phyloP scores from a whole-genome alignment of 2,888 invertebrate genomes.

The Protodeltote pygarga region DNA sequence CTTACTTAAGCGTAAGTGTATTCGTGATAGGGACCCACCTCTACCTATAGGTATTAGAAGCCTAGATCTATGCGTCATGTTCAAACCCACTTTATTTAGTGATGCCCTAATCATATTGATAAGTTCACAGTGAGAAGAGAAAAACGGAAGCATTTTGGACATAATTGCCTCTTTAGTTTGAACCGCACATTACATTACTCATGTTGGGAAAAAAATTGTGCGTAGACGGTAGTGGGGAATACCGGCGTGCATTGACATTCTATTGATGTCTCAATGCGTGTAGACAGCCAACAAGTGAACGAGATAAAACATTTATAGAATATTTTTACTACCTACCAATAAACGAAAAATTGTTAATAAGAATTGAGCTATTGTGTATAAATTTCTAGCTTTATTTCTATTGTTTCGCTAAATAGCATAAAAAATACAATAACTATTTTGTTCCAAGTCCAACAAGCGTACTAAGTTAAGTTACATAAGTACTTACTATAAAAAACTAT shows the following conservation, averaged over 20 bases:
- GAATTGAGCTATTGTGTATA: too few relatives aligned
- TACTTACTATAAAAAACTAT: too few relatives aligned
- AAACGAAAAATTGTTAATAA: conserved; percentile 5
- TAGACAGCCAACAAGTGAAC: conserved; percentile 26
- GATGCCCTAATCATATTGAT: conserved; percentile 14
- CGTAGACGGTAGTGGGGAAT: conserved; percentile 64
- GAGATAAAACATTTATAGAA: conserved; percentile 35
- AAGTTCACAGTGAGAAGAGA: conserved; percentile 4
- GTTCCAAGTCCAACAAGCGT: too few relatives aligned
- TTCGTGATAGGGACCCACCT: too few relatives aligned
- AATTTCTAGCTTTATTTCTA: too few relatives aligned
- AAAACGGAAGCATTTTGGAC: conserved; percentile 34
- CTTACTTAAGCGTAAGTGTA: too few relatives aligned
- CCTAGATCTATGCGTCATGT: too few relatives aligned
- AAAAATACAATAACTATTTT: too few relatives aligned
- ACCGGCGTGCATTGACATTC: conserved; percentile 73
- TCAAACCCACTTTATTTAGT: too few relatives aligned
- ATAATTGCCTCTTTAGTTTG: conserved; percentile 19
- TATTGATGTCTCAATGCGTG: conserved; percentile 48
- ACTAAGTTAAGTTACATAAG: too few relatives aligned
- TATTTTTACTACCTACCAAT: conserved; percentile 26
- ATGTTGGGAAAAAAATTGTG: conserved; percentile 41
- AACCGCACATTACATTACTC: conserved; percentile 43
- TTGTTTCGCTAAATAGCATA: too few relatives aligned
- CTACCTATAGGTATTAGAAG: too few relatives aligned